Evolutionary conservation across 2,113 vertebrate species (phyloP).

Genomic region (Caranx melampygus): DNA sequence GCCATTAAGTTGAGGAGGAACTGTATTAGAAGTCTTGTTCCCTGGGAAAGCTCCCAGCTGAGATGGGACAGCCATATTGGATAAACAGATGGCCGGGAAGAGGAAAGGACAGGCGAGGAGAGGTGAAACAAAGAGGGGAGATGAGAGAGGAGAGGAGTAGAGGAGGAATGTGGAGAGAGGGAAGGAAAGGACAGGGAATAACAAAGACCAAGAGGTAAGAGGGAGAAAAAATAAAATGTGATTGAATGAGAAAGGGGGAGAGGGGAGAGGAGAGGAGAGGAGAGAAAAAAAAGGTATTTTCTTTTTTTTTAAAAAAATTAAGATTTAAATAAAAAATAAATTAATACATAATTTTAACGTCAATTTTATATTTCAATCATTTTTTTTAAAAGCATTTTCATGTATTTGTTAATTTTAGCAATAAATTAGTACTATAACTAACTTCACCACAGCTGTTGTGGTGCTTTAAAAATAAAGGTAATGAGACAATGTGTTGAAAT

Average conservation of each 20-base stretch:
- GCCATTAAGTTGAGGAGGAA: constrained; percentile 79
- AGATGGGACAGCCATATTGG: constrained; percentile 81
- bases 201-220: constrained; percentile 22
- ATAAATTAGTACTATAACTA: neutral
- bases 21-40: constrained; percentile 80
- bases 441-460: too few species aligned
- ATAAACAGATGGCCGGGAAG: constrained; percentile 85
- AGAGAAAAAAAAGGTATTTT: too few species aligned
- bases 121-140: constrained; percentile 79
- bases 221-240: constrained; percentile 12
- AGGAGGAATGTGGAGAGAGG: constrained; percentile 60
- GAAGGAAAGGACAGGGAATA: constrained; percentile 27
- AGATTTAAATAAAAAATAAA: neutral
- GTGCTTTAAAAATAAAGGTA: neutral
- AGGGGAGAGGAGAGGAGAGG: neutral
- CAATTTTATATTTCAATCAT: neutral
- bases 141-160: constrained; percentile 61
- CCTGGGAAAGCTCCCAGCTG: constrained; percentile 82
- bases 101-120: constrained; percentile 74
- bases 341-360: neutral
- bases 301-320: too few species aligned
- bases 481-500: neutral
- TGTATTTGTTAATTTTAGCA: neutral
- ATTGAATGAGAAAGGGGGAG: neutral
- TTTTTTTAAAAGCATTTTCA: neutral